Evolutionary conservation across 2,888 invertebrate species (phyloP).

Genomic region (Calliphora vomitoria): DNA sequence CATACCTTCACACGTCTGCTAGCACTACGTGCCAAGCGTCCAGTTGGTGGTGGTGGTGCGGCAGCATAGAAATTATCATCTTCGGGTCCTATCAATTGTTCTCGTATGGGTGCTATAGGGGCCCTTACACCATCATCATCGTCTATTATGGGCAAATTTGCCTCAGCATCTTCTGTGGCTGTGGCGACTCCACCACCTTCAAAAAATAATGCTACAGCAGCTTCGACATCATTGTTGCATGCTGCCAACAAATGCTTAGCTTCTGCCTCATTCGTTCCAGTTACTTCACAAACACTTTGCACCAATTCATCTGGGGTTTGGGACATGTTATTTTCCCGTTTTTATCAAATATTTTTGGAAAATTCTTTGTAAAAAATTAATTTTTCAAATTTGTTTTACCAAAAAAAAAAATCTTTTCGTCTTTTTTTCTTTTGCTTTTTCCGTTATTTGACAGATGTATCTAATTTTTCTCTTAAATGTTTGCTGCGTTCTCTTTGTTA

Average conservation of each 20-base stretch:
- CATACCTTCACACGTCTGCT: constrained; percentile 81
- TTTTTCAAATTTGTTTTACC: constrained; percentile 52
- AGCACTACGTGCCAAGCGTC: constrained; percentile 78
- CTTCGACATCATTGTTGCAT: constrained; percentile 82
- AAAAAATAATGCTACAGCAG: constrained; percentile 82
- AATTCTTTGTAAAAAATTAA: constrained; percentile 29
- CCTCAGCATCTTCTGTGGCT: constrained; percentile 62
- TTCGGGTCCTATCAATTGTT: constrained; percentile 82
- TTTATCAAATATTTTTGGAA: not conserved
- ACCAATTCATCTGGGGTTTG: constrained; percentile 77
- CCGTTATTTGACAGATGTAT: constrained; percentile 50
- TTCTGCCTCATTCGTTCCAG: constrained; percentile 80
- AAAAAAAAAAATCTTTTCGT: constrained; percentile 55
- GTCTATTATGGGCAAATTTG: constrained; percentile 72
- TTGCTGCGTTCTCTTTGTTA: not conserved
- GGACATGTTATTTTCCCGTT: constrained; percentile 67
- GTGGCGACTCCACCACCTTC: constrained; percentile 78
- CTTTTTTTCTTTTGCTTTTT: constrained; percentile 22
- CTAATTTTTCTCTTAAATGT: constrained; percentile 32
- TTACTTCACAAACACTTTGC: constrained; percentile 81
- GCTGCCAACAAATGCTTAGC: constrained; percentile 81
- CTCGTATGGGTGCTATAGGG: constrained; percentile 83
- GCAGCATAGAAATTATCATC: constrained; percentile 83
- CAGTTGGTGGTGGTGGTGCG: constrained; percentile 73
- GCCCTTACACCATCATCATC: constrained; percentile 82